Base-by-base conservation (phyloP, 2,888 invertebrate species). In the Limenitis arthemis region DNA sequence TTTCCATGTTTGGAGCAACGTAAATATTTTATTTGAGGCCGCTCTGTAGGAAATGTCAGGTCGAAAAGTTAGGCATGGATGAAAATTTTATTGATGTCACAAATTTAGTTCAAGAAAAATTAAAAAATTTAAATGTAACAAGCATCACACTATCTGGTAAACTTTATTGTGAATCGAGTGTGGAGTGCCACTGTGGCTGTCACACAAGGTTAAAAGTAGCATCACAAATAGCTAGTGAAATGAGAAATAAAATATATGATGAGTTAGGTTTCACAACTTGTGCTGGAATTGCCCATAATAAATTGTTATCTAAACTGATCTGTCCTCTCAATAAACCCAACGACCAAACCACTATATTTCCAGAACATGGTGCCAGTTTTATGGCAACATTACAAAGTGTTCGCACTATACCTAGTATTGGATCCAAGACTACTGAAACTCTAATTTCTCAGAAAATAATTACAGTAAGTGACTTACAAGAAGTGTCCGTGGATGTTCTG, bases 11-110 rank as follows among this genome's bases (percentile, higher is more conserved):
- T 91, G 90, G 56, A 95, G 78, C 55, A 92, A 79, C 54, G 89
- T 89, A 60, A 92, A 92, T 57, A 95, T 91, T 78, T 92, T 91
- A 60, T 91, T 89, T 2, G 95, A 95, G 73, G 91, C 90, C 55
- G 91, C 88, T 63, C 95, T 89, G 72, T 96, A 96, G 91, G 79
- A 92, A 93, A 52, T 88, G 90, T 46, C 79, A 89, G 44, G 93
- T 95, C 0, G 95, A 96, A 74, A 90, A 94, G 67, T 84, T 95
- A 49, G 95, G 95, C 9, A 88, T 95, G 69, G 95, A 96, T 78
- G 96, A 96, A 73, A 94, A 94, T 72, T 95, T 88, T 74, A 84
- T 95, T 64, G 95, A 96, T 82, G 91, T 95, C 59, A 91, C 93
- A 59, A 87, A 89, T 52, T 69, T 92, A 66, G 89, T 93, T 41